Evolutionary conservation across 1,140 invertebrate genomes (phyloP).

Genomic region (Polypedilum vanderplanki): DNA sequence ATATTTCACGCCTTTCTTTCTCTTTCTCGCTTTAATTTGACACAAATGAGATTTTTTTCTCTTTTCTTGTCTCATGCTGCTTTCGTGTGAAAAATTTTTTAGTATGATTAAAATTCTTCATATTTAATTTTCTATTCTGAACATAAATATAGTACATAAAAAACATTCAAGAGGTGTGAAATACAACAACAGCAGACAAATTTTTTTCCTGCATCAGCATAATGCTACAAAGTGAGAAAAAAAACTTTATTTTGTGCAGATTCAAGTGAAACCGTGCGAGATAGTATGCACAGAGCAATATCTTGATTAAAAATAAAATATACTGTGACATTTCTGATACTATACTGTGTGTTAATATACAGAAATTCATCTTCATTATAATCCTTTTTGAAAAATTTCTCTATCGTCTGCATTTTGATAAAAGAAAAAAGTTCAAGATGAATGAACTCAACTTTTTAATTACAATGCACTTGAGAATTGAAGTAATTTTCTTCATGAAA

Average conservation of each 20-base stretch:
- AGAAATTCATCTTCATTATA: too few species aligned
- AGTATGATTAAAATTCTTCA: not conserved
- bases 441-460: too few species aligned
- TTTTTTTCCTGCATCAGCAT: not conserved
- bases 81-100: not conserved
- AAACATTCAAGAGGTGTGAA: not conserved
- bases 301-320: not conserved
- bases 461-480: too few species aligned
- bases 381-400: too few species aligned
- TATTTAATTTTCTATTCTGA: not conserved
- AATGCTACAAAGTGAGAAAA: not conserved
- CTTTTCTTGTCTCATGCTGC: not conserved
- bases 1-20: constrained; percentile 6
- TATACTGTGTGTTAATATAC: too few species aligned
- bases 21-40: not conserved
- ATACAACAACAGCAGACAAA: not conserved
- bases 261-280: not conserved
- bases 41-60: constrained; percentile 2
- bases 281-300: not conserved
- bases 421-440: too few species aligned
- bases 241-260: not conserved
- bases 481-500: too few species aligned
- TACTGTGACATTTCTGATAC: not conserved
- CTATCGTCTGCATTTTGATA: too few species aligned
- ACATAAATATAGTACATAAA: not conserved